Evolutionary conservation across 2,113 vertebrate species (phyloP), one percentile per base, ranked within the genome.

Genomic region (Chloroceryle aenea): DNA sequence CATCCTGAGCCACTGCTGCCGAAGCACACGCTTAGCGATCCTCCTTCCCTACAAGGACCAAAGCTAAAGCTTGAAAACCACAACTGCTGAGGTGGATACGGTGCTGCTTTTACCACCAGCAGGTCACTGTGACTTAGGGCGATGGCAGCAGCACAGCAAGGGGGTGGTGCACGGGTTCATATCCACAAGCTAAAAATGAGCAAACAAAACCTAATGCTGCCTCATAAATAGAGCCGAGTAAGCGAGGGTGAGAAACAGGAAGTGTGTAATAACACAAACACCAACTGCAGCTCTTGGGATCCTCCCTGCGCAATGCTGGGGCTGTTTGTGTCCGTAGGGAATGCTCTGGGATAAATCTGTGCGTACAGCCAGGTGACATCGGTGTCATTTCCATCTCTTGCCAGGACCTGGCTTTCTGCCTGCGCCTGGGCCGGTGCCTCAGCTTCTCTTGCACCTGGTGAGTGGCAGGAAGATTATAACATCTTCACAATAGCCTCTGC

Each of bases 81-180:
- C 16, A 40, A 7, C 7, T 7, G 30, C 32, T 18, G 11, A 52
- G 8, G 50, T 3, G 10, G 68, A n/a, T 9, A 19, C 0, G 0
- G 36, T 10, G 32, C 55, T 74, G 4, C 61, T 36, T 22, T 12
- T 32, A 36, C 22, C 22, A 18, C 43, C 5, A 38, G 63, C 67
- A 61, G 45, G 3, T 59, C 58, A 9, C 29, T 9, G 27, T 1
- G 40, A 25, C 43, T 27, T 40, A 7, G 0, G 4, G 42, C 1
- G 1, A 4, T 2, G 21, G 50, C 75, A 77, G 32, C 40, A 56
- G 50, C 48, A 20, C 30, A 68, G 45, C 14, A 14, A 26, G 1
- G 23, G 32, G 7, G 8, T 5, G 7, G 8, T 5, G 6, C 3
- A 16, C 10, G 0, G 7, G 10, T 12, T 36, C 26, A 29, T 26